Percentiles rank a stretch among this genome's conserved stretches.
Conservation (phyloP, 1,140 invertebrate species). For the Lasioglossum baleicum region DNA sequence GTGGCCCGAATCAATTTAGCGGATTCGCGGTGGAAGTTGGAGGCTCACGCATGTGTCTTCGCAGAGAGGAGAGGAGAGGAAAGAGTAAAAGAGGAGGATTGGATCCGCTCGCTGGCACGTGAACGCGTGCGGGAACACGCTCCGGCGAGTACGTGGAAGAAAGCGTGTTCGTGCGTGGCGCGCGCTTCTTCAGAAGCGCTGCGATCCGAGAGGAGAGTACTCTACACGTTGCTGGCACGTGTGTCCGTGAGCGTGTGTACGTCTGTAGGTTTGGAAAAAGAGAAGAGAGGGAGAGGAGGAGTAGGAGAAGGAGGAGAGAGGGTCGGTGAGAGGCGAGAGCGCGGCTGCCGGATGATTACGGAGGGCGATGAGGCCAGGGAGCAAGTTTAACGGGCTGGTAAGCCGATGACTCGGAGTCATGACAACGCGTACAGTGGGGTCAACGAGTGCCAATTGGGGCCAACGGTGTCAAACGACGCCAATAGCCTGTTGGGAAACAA, state of each 20-base stretch:
- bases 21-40: slow-evolving; percentile 43
- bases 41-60: slow-evolving; percentile 15
- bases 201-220: background rate
- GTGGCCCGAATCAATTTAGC: slow-evolving; percentile 65
- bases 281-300: background rate
- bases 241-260: no score
- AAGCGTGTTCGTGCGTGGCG: slow-evolving; percentile 10
- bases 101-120: slow-evolving; percentile 5
- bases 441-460: slow-evolving; percentile 77
- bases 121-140: slow-evolving; percentile 2
- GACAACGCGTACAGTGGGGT: slow-evolving; percentile 75
- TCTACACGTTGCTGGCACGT: no score
- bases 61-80: no score
- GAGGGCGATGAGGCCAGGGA: slow-evolving; percentile 72
- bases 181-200: slow-evolving; percentile 11
- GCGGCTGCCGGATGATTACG: slow-evolving; percentile 58
- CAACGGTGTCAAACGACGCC: slow-evolving; percentile 76
- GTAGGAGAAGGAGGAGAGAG: background rate
- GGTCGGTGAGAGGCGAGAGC: slow-evolving; percentile 18
- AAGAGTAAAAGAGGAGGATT: slow-evolving; percentile 12
- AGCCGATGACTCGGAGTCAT: slow-evolving; percentile 78
- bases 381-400: slow-evolving; percentile 76
- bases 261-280: background rate
- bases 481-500: slow-evolving; percentile 78
- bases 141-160: slow-evolving; percentile 8